These are phyloP conservation scores for Isotomurus palustris DNA, from an alignment of 2,888 invertebrate species.

Conservation along the genomic window DNA sequence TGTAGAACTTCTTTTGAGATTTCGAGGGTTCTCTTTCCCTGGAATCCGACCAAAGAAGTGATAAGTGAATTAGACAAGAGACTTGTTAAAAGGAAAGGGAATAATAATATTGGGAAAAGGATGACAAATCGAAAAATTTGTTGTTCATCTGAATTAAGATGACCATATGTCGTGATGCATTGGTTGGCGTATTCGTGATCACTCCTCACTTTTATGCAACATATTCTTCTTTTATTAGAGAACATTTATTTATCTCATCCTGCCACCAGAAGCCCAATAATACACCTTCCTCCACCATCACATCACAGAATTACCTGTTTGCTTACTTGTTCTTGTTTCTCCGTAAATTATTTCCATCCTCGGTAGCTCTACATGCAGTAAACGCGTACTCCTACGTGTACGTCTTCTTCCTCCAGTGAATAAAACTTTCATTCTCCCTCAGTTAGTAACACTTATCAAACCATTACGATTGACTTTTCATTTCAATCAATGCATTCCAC, in stretches of 20 bases:
- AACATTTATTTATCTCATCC: not conserved
- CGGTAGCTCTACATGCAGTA: no score
- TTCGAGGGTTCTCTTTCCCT: not conserved
- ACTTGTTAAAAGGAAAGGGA: conserved; percentile 11
- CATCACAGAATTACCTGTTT: conserved; percentile 24
- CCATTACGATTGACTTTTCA: no score
- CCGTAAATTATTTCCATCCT: conserved; percentile 7
- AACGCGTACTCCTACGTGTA: no score
- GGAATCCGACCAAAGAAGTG: conserved; percentile 4
- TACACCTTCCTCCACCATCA: not conserved
- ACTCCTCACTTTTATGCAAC: conserved; percentile 37
- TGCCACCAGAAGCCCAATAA: not conserved
- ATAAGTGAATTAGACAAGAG: conserved; percentile 12
- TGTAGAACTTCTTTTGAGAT: no score
- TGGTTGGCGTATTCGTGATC: conserved; percentile 46
- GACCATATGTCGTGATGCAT: conserved; percentile 46
- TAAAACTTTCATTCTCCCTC: no score
- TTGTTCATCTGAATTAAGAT: conserved; percentile 44
- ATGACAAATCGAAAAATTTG: conserved; percentile 47
- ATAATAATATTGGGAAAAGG: conserved; percentile 44
- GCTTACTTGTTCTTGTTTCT: conserved; percentile 10
- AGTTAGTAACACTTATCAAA: no score
- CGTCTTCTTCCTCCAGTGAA: no score
- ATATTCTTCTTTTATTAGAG: conserved; percentile 14
- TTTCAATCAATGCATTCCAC: no score